These are phyloP conservation scores for Chaenocephalus aceratus DNA, from an alignment of 2,113 vertebrate species.

Conservation along the genomic window DNA sequence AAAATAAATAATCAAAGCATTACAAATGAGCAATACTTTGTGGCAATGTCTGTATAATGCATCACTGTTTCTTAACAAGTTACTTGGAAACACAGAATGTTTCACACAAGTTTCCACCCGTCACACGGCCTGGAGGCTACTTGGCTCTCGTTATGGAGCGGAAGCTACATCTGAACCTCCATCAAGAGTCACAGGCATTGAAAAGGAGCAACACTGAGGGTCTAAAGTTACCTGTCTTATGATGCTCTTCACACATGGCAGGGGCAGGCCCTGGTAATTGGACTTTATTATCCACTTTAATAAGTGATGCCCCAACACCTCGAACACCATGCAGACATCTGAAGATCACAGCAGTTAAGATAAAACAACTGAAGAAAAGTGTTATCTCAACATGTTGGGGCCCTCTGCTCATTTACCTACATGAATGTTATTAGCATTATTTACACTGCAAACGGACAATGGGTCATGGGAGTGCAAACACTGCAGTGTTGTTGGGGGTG, in stretches of 20 bases:
- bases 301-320: constrained; percentile 97
- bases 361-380: background rate
- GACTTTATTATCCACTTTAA: constrained; percentile 99
- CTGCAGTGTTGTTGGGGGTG: constrained; percentile 17
- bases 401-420: constrained; percentile 5
- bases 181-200: background rate
- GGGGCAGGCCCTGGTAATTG: constrained; percentile 97
- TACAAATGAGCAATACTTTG: background rate
- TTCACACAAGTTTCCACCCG: constrained; percentile 31
- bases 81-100: background rate
- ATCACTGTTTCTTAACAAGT: background rate
- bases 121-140: constrained; percentile 5
- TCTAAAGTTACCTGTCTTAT: constrained; percentile 89
- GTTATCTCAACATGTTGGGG: background rate
- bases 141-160: background rate
- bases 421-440: constrained; percentile 18
- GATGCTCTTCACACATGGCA: constrained; percentile 96
- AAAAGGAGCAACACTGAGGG: constrained; percentile 5
- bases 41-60: background rate
- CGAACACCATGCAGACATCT: constrained; percentile 99
- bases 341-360: constrained; percentile 82
- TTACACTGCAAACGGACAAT: constrained; percentile 29
- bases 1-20: background rate
- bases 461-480: constrained; percentile 27
- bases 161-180: constrained; percentile 5